These are phyloP conservation scores for Columba guinea DNA, from an alignment of 2,797 vertebrate species.

Conservation along the genomic window DNA sequence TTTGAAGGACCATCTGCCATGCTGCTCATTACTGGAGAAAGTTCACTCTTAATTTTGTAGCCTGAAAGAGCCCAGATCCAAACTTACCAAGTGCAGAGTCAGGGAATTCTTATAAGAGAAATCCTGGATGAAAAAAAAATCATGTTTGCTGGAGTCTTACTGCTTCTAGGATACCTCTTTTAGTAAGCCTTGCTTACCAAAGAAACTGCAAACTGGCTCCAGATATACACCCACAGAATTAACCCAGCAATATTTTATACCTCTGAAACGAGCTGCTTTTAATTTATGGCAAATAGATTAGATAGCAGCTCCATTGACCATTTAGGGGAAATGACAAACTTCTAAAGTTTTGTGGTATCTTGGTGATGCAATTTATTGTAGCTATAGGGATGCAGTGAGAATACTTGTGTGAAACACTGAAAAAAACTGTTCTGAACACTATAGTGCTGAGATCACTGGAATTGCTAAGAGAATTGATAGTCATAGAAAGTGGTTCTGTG, in stretches of 20 bases:
- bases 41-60: not conserved
- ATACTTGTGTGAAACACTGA: not conserved
- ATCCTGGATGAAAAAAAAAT: not conserved
- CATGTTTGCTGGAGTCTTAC: not conserved
- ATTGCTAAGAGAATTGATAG: not conserved
- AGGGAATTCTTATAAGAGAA: not conserved
- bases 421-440: not conserved
- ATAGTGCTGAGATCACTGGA: not conserved
- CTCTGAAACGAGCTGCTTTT: not conserved
- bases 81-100: not conserved
- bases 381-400: not conserved
- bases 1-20: not conserved
- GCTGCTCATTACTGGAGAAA: not conserved
- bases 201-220: not conserved
- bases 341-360: not conserved
- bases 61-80: not conserved
- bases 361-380: not conserved
- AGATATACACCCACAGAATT: not conserved
- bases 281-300: not conserved
- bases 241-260: not conserved
- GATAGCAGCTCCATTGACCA: not conserved
- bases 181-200: not conserved
- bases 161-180: not conserved
- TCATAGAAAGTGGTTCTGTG: not conserved
- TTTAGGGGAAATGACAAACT: not conserved